These are phyloP conservation scores for Caerostris darwini DNA, from an alignment of 1,140 invertebrate species.

Conservation along the genomic window DNA sequence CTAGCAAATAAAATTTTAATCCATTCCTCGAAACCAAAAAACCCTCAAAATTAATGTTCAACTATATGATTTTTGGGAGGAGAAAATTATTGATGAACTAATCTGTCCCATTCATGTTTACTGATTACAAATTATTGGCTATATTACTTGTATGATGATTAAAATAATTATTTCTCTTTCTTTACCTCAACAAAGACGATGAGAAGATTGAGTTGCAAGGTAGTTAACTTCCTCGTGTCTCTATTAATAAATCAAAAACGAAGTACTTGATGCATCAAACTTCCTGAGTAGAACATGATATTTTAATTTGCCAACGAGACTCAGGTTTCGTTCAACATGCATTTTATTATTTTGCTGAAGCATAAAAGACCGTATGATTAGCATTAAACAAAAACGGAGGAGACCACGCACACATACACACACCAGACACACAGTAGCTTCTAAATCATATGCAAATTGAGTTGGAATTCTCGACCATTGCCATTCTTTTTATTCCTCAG, in stretches of 20 bases:
- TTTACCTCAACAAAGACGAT: too few relatives aligned
- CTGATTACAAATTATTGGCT: too few relatives aligned
- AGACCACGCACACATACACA: not conserved
- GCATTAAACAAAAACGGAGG: slow-evolving; percentile 33
- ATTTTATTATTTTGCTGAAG: slow-evolving; percentile 1
- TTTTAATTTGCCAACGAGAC: slow-evolving; percentile 34
- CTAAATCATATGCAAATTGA: slow-evolving; percentile 65
- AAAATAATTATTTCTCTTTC: too few relatives aligned
- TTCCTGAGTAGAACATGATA: not conserved
- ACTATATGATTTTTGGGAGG: too few relatives aligned
- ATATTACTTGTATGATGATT: too few relatives aligned
- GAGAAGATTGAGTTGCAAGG: not conserved
- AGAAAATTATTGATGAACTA: too few relatives aligned
- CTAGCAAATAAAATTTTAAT: too few relatives aligned
- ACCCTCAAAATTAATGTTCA: too few relatives aligned
- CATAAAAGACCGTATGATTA: slow-evolving; percentile 55
- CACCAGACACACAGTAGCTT: not conserved
- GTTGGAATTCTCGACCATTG: slow-evolving; percentile 45
- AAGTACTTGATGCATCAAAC: not conserved
- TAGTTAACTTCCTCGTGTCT: not conserved
- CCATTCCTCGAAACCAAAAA: too few relatives aligned
- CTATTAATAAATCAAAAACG: slow-evolving; percentile 14
- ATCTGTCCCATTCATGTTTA: too few relatives aligned
- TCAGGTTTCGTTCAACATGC: not conserved
- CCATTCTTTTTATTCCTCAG: slow-evolving; percentile 33